These are phyloP conservation scores for Phalera bucephala DNA, from an alignment of 2,888 invertebrate species.

Conservation along the genomic window DNA sequence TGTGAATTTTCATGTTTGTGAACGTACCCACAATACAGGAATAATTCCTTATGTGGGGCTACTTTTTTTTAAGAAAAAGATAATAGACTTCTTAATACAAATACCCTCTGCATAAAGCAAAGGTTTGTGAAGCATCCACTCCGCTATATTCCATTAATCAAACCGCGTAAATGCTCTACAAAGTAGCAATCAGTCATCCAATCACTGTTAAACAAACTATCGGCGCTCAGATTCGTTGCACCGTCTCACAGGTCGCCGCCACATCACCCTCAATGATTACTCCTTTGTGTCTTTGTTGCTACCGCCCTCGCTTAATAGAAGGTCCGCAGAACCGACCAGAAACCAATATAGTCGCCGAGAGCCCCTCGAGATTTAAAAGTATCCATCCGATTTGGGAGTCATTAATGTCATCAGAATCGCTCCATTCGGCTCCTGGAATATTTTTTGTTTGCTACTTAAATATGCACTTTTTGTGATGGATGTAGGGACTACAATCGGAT, in stretches of 20 bases:
- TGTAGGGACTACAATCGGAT: conserved; percentile 40
- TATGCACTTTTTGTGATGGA: conserved; percentile 34
- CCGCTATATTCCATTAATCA: conserved; percentile 1
- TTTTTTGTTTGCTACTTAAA: conserved; percentile 28
- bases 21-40: too few relatives aligned
- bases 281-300: conserved; percentile 62
- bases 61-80: too few relatives aligned
- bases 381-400: conserved; percentile 63
- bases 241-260: conserved; percentile 44
- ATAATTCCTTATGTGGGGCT: too few relatives aligned
- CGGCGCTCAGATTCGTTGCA: conserved; percentile 39
- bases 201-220: conserved; percentile 44
- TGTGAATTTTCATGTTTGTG: too few relatives aligned
- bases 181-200: conserved; percentile 25
- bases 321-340: conserved; percentile 36
- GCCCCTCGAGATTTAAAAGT: conserved; percentile 58
- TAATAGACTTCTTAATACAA: too few relatives aligned
- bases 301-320: conserved; percentile 64
- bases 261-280: conserved; percentile 64
- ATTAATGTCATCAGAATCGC: conserved; percentile 76
- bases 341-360: conserved; percentile 58
- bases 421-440: conserved; percentile 68
- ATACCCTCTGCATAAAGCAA: too few relatives aligned
- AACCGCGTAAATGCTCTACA: conserved; percentile 1
- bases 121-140: too few relatives aligned